Evolutionary conservation across 2,797 vertebrate genomes (phyloP), one percentile per base, ranked within the genome.

Genomic region (Meda fulgida): DNA sequence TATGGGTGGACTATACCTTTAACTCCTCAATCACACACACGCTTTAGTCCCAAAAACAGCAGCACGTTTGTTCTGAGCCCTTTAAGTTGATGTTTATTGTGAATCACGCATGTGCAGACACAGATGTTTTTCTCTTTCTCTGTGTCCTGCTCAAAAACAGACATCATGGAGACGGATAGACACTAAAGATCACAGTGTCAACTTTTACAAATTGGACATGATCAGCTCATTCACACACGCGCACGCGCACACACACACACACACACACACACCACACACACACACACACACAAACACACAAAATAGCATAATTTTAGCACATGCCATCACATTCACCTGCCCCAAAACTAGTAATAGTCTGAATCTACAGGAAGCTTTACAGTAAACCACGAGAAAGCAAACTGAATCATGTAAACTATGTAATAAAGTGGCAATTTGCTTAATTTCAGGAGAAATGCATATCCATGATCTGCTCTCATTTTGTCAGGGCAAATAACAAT

Each of bases 81-180:
- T 96, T 95, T 95, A 92, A 95, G 89, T 94, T 93, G 92, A 94
- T 93, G 92, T 96, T 96, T 96, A 96, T 95, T 96, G 94, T 95
- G 83, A 79, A 87, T 85, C 92, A 94, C 92, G 81, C 91, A 91
- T 94, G 94, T 94, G 93, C 94, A 94, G 93, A 94, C 92, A 94
- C 93, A 94, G 92, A 94, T 93, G 91, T 26, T 53, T 80, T 75
- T 85, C 26, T 80, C 69, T 67, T 76, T 73, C 69, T 83, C 76
- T 69, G 67, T 38, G 29, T 67, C 65, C 40, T 63, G 72, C 73
- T 66, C 81, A 51, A 67, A 70, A 87, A 87, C 87, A 88, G 80
- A 84, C 79, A 70, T 84, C 87, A 81, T 46, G 55, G 89, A 76
- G 38, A 38, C 84, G 1, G 73, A 31, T 76, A 76, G 46, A 86